These are phyloP conservation scores for Drosophila phalerata DNA, from an alignment of 2,888 invertebrate species.

Conservation along the genomic window DNA sequence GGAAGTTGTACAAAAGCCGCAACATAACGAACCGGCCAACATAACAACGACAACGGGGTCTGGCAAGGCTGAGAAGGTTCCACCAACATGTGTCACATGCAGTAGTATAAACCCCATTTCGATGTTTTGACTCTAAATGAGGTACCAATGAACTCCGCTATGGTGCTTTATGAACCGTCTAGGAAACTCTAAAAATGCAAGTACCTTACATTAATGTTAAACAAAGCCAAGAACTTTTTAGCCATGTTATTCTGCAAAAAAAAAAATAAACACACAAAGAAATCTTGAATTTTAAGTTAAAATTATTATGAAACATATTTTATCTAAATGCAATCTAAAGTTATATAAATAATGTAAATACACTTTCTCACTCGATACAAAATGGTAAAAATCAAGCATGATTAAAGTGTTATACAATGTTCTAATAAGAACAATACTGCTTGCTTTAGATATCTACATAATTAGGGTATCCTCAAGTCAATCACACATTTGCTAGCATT, in stretches of 20 bases:
- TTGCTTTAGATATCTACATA: background rate
- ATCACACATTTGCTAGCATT: background rate
- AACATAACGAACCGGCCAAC: constrained; percentile 63
- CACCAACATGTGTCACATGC: constrained; percentile 50
- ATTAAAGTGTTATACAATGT: background rate
- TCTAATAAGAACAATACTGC: background rate
- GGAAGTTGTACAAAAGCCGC: constrained; percentile 79
- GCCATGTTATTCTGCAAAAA: background rate
- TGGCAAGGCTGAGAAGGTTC: constrained; percentile 42
- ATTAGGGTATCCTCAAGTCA: background rate
- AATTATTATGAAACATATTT: too few relatives aligned
- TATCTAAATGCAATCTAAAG: too few relatives aligned
- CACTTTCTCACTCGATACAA: too few relatives aligned
- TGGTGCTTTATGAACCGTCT: constrained; percentile 11
- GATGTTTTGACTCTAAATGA: constrained; percentile 20
- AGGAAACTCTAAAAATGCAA: constrained; percentile 12
- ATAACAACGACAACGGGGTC: constrained; percentile 12
- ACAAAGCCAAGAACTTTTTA: background rate
- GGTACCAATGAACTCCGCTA: constrained; percentile 16
- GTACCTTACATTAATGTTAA: background rate
- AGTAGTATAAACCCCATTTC: constrained; percentile 13
- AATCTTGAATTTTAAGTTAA: too few relatives aligned
- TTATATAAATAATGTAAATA: too few relatives aligned
- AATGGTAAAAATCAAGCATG: too few relatives aligned
- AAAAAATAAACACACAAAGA: background rate